Base-by-base conservation (phyloP, 2,797 vertebrate species). In the Lithobates pipiens region DNA sequence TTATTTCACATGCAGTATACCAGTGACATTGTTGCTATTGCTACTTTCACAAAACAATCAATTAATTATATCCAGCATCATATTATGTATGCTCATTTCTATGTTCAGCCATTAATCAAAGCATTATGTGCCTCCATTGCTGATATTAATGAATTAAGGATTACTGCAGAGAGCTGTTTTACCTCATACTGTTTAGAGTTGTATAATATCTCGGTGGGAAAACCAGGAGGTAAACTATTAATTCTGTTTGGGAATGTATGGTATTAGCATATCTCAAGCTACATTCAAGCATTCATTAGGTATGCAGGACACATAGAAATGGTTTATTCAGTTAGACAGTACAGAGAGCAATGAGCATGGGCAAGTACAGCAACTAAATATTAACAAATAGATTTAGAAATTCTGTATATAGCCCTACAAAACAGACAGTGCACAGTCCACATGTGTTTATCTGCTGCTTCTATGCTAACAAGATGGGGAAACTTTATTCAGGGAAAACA, bases 1-100 rank as follows among this genome's bases (percentile, higher is more conserved):
- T 77, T 68, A 69, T 57, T 72, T 76, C 46, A 82, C 85, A 36
- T 39, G 34, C 67, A 77, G 21, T 65, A 77, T 82, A 77, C 65
- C 70, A 23, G 32, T 77, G 73, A 54, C 71, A 69, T 70, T 80
- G 77, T 81, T 81, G 44, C 32, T 70, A 54, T 72, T 76, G 50
- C 67, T 50, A 34, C 74, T 67, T 72, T 76, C 78, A 77, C 50
- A 67, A 42, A 77, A 77, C 27, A 77, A 82, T 86, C 79, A 82
- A 76, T 77, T 4, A 82, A 46, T 63, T 77, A 77, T 68, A 73
- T 71, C 81, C 80, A 76, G 18, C 73, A 71, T 80, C 16, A 13
- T 74, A 74, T 73, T 39, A 78, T 77, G 39, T 46, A 18, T 83
- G 68, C 74, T 67, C 68, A 63, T 81, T 69, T n/a, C 73, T 27